Conservation (phyloP, 2,888 invertebrate genomes). For the Hedychridium roseum region DNA sequence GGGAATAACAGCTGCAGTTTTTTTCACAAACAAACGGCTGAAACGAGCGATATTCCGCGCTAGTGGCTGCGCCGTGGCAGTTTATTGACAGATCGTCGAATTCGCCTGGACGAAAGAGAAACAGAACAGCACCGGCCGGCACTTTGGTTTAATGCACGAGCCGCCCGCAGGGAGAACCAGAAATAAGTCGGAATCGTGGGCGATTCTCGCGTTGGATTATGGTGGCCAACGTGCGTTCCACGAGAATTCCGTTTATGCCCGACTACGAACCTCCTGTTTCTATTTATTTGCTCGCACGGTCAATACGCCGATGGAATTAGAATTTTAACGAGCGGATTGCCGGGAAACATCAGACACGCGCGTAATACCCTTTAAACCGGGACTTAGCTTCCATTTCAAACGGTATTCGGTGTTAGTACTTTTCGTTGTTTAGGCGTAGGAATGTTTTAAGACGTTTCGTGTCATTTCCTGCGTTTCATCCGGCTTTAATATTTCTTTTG, state of each 20-base stretch:
- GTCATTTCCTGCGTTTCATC: no score
- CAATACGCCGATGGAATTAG: no score
- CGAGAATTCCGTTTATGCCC: background rate
- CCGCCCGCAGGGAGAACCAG: slow-evolving; percentile 11
- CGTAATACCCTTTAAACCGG: no score
- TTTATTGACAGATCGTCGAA: slow-evolving; percentile 23
- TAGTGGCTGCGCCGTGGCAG: background rate
- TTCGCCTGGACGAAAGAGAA: no score
- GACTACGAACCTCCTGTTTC: slow-evolving; percentile 2
- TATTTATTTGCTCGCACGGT: slow-evolving; percentile 12
- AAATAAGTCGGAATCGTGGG: slow-evolving; percentile 18
- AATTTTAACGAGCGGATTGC: no score
- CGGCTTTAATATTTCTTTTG: no score
- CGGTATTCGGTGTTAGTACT: no score
- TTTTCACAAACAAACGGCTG: slow-evolving; percentile 9
- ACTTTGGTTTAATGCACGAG: slow-evolving; percentile 9
- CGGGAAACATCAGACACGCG: no score
- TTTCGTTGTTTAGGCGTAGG: no score
- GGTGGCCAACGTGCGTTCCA: background rate
- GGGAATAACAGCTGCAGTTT: slow-evolving; percentile 8
- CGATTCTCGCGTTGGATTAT: slow-evolving; percentile 1
- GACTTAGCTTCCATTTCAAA: no score
- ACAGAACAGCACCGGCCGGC: slow-evolving; percentile 8
- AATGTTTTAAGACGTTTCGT: no score
- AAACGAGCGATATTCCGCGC: slow-evolving; percentile 18